Percentiles rank a stretch among this genome's conserved stretches.
Evolutionary conservation across 2,113 vertebrate genomes (phyloP).

Genomic region (Notothenia coriiceps): DNA sequence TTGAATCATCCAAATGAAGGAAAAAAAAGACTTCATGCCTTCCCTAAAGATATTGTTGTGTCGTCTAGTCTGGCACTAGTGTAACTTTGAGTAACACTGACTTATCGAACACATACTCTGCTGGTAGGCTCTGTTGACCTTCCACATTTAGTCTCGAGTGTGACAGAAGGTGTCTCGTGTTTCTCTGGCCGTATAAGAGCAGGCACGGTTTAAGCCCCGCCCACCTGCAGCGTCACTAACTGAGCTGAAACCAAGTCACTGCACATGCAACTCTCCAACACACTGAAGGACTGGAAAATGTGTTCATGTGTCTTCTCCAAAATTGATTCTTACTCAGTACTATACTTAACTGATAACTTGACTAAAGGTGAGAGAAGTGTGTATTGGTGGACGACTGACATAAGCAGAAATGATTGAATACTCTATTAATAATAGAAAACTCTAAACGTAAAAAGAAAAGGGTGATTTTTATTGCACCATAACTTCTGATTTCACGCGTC

Average conservation of each 20-base stretch:
- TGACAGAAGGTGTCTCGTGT: conserved; percentile 50
- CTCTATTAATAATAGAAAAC: neutral
- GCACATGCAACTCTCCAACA: conserved; percentile 25
- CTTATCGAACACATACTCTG: neutral
- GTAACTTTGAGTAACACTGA: conserved; percentile 4
- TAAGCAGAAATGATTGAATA: conserved; percentile 8
- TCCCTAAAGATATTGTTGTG: neutral
- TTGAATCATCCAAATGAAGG: neutral
- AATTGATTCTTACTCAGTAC: neutral
- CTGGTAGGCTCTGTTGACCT: conserved; percentile 24
- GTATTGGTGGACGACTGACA: conserved; percentile 55
- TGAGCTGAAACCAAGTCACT: conserved; percentile 56
- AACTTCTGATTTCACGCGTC: conserved; percentile 59
- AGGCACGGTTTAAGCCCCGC: conserved; percentile 15
- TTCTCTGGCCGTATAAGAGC: conserved; percentile 68
- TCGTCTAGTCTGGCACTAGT: neutral
- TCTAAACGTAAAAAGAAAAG: neutral
- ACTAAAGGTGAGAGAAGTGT: conserved; percentile 31
- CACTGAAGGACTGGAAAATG: neutral
- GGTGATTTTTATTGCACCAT: neutral
- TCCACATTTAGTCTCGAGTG: conserved; percentile 60
- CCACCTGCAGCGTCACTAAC: conserved; percentile 9
- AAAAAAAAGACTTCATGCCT: neutral
- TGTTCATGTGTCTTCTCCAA: neutral
- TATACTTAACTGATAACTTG: neutral